phyloP scores from a whole-genome alignment of 2,797 vertebrate species.

The Merluccius polli region DNA sequence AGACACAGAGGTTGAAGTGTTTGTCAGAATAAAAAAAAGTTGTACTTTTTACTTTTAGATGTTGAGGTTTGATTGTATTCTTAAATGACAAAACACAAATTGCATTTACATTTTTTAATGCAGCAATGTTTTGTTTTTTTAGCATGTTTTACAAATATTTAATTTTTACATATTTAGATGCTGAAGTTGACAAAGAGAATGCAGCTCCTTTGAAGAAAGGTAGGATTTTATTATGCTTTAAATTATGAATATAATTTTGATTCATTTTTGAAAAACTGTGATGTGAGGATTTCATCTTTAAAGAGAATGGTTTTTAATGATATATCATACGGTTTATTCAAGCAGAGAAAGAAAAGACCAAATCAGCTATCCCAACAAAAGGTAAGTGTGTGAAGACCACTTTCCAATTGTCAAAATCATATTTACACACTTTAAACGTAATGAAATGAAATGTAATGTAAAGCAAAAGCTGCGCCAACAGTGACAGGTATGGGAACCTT shows the following conservation, averaged over 20 bases:
- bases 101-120: neutral
- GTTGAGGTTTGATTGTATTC: slow-evolving; percentile 4
- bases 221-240: neutral
- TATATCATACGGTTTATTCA: slow-evolving; percentile 16
- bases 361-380: slow-evolving; percentile 47
- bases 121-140: neutral
- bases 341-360: slow-evolving; percentile 53
- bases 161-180: slow-evolving; percentile 7
- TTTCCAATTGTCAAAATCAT: too few species aligned
- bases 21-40: neutral
- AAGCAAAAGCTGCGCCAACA: slow-evolving; percentile 6
- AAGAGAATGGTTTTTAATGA: neutral
- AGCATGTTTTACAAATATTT: neutral
- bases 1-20: slow-evolving; percentile 10
- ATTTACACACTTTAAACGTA: neutral
- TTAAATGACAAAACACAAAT: neutral
- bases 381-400: slow-evolving; percentile 28
- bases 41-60: slow-evolving; percentile 5
- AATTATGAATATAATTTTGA: too few species aligned
- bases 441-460: slow-evolving; percentile 5
- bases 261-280: neutral
- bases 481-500: slow-evolving; percentile 11
- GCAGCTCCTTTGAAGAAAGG: slow-evolving; percentile 9
- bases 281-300: too few species aligned
- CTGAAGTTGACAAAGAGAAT: slow-evolving; percentile 9